Evolutionary conservation across 2,797 vertebrate genomes (phyloP), one percentile per base, ranked within the genome.

Genomic region (Arctocebus calabarensis): DNA sequence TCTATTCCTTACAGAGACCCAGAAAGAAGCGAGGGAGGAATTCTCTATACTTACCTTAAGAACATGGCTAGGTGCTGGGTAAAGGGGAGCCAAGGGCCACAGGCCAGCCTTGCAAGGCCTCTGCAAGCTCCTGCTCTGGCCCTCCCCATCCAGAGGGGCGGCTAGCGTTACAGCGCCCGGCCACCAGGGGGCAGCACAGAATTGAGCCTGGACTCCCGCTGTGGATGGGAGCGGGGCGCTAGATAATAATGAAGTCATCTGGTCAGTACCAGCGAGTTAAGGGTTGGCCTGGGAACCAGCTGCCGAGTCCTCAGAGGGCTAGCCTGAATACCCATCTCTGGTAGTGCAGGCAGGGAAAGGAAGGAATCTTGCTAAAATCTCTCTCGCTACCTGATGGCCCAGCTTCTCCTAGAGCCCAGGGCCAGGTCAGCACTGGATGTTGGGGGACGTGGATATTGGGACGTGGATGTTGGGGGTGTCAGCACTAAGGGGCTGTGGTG

Each of bases 131-230:
- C 17, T 52, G 85, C 92, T 55, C 59, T 43, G 3, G 23, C 27
- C 55, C 34, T 40, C 40, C 34, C n/a, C 11, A 4, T 8, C 45
- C 77, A 12, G 74, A 79, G 37, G 32, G 1, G 3, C 4, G 37
- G 27, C 79, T 16, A 29, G 40, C 77, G 78, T 62, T 52, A 52
- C 20, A 59, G 68, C 43, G 6, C 52, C 32, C 0, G 0, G 77
- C 94, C 97, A 93, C 95, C 88, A 96, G 97, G 94, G 90, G 93
- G 96, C 71, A 94, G 85, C 74, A 82, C 74, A 61, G 43, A 70
- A 68, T 45, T 9, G 94, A 88, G 66, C 20, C 94, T 14, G 40
- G 83, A 57, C 70, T 43, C 68, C 74, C 43, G 96, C 74, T 75
- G n/a, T 70, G 79, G 64, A 0, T 64, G 93, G 87, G 95, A 95